Base-by-base conservation (phyloP, 2,888 invertebrate species). In the Drosophila quasianomalipes region DNA sequence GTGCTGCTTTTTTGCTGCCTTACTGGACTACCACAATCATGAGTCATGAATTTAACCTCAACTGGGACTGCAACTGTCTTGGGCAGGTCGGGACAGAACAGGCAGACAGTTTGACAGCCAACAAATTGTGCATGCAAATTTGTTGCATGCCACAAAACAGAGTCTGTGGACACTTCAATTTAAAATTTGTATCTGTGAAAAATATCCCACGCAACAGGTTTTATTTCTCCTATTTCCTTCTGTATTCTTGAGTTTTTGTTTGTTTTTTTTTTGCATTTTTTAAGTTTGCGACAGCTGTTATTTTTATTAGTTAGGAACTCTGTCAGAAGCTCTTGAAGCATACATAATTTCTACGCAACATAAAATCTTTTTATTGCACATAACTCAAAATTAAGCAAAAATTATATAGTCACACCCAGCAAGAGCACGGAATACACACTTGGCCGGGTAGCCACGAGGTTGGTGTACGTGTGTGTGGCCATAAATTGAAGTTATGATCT, bases 151-250 rank as follows among this genome's bases (percentile, higher is more conserved):
- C 54, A 66, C 79, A 70, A 74, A 78, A 64, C 64, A 70, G 58
- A 68, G 37, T 47, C 61, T 72, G 72, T 57, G 63, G 35, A 55
- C 69, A 74, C 60, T 65, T 49, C 31, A 62, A 57, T 58, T 53
- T 49, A n/a, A 30, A 28, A 55, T 63, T 54, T 26, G 49, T 63
- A 61, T 58, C 35, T 70, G 31, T 37, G 10, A 58, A 58, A 76
- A 71, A 54, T 82, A 85, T 85, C 88, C 90, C 90, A 85, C 88
- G 88, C 90, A 85, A 90, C 85, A 85, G 85, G 85, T 85, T 90
- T 82, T 59, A 47, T 41, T 63, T 16, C n/a, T 64, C 61, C 39
- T 62, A 30, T 59, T 55, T 41, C 19, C 31, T 65, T 30, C 39
- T 30, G 35, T 12, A 22, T 59, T 33, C n/a, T 22, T 47, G n/a